A percentile compares a stretch with the other conserved stretches of the same genome.
phyloP scores from a whole-genome alignment of 2,113 vertebrate species.

The Eubucco bourcierii region DNA sequence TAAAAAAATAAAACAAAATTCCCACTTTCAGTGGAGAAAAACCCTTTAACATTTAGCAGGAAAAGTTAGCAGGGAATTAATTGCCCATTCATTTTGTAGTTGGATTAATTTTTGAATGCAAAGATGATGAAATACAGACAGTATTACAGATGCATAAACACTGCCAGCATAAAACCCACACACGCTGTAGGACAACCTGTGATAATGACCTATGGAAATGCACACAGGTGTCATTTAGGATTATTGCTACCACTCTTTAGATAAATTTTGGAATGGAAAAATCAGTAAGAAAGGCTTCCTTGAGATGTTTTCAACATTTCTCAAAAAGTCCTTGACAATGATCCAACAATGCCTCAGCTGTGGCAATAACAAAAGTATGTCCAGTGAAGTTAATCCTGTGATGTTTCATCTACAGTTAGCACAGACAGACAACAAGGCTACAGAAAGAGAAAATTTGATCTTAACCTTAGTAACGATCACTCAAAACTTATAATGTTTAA shows the following conservation, averaged over 20 bases:
- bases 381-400: not conserved
- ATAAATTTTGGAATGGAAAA: not conserved
- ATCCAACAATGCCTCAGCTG: not conserved
- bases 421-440: not conserved
- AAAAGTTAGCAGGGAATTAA: constrained; percentile 48
- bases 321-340: not conserved
- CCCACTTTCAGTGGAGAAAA: constrained; percentile 28
- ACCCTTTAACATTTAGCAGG: constrained; percentile 27
- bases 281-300: not conserved
- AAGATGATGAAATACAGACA: constrained; percentile 31
- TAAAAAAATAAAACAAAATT: constrained; percentile 38
- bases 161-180: not conserved
- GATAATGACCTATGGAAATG: not conserved
- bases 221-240: not conserved
- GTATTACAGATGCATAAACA: not conserved
- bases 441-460: not conserved
- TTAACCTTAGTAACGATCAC: constrained; percentile 16
- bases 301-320: not conserved
- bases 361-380: not conserved
- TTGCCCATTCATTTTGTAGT: constrained; percentile 38
- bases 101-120: constrained; percentile 7
- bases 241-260: not conserved
- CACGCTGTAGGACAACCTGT: not conserved
- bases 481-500: constrained; percentile 3
- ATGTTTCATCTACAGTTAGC: not conserved